Evolutionary conservation across 2,797 vertebrate genomes (phyloP), one percentile per base, ranked within the genome.

Genomic region (Hirundo rustica): DNA sequence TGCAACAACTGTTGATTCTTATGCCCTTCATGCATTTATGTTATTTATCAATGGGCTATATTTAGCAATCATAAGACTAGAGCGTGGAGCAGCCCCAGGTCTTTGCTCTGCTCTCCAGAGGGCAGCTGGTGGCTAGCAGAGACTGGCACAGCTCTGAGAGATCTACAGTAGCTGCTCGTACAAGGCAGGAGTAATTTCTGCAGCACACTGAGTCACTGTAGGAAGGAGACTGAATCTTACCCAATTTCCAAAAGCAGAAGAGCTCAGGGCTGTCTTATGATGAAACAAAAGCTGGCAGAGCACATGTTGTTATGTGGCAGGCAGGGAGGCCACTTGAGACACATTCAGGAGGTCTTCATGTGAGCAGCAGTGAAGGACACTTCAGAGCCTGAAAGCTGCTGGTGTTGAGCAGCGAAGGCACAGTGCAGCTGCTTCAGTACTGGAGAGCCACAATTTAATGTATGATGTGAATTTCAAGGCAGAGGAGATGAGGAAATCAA

Each of bases 401-500:
- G 84, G 75, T 80, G 64, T 85, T 91, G 89, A 94, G 91, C 87
- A 73, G 78, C 10, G 15, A 86, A 94, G 88, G 73, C 85, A 88
- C 78, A 55, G 45, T 67, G 76, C 91, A 94, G 82, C 95, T 92
- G 85, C 81, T 71, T 93, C 87, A 45, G 36, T 48, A 18, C 73
- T 72, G 67, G 77, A 89, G 75, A 96, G 82, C 61, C 6, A 13
- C 86, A 92, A 75, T 96, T 96, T 95, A 83, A 91, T 45, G 47
- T 88, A 55, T 32, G 65, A 93, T 78, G 84, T 42, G 71, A 85
- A 71, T 83, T 95, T 92, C 60, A 95, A 96, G 84, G 94, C 91
- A 95, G 92, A 95, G 50, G 53, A 95, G 85, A 97, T 92, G 89
- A 96, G 81, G 89, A 94, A 96, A 96, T 95, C 95, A 96, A 93